These are phyloP conservation scores for Pyrgilauda ruficollis DNA, from an alignment of 2,113 vertebrate genomes.

Conservation along the genomic window DNA sequence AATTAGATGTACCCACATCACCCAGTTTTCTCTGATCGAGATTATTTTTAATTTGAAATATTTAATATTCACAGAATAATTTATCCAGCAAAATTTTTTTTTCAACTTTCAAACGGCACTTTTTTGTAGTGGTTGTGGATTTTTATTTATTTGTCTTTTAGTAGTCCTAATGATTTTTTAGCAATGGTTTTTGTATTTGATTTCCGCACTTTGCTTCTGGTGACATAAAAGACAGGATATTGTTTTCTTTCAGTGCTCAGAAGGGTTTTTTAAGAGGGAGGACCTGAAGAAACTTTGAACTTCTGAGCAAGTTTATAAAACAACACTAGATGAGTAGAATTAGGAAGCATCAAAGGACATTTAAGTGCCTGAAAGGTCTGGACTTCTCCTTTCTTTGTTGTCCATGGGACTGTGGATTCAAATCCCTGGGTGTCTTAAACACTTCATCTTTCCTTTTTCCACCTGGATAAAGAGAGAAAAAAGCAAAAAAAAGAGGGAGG, in stretches of 20 bases:
- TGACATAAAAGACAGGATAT: background rate
- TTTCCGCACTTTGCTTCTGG: background rate
- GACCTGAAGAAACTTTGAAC: background rate
- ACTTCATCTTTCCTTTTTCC: background rate
- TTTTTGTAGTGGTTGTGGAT: background rate
- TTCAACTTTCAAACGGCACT: accelerated
- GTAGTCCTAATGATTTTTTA: background rate
- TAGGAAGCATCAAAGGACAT: background rate
- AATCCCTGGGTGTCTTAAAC: background rate
- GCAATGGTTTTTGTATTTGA: background rate
- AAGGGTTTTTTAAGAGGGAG: background rate
- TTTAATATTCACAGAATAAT: background rate
- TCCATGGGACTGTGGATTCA: background rate
- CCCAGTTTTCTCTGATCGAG: background rate
- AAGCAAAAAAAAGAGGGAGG: background rate
- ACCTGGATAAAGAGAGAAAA: background rate
- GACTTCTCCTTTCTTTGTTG: background rate
- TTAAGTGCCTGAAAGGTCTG: background rate
- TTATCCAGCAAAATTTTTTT: background rate
- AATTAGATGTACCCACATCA: background rate
- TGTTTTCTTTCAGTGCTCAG: background rate
- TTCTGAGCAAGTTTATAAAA: background rate
- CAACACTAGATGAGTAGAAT: background rate
- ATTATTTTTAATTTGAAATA: background rate
- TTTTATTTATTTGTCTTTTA: background rate